phyloP scores from a whole-genome alignment of 2,888 invertebrate species.

The Papilio demoleus region DNA sequence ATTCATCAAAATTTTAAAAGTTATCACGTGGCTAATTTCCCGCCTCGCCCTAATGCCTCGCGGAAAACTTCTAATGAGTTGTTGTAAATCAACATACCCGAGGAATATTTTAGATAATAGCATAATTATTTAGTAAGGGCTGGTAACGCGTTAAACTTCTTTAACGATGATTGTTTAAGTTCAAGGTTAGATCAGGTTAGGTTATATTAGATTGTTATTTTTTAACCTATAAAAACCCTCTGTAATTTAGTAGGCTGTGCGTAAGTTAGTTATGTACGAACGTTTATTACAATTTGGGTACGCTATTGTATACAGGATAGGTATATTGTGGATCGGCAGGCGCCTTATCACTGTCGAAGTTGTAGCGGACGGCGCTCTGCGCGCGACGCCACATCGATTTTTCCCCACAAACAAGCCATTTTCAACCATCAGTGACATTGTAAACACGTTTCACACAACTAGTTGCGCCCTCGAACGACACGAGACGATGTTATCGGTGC shows the following conservation, averaged over 20 bases:
- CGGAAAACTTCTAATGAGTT: background rate
- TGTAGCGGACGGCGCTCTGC: slow-evolving; percentile 60
- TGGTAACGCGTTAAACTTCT: background rate
- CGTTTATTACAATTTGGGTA: slow-evolving; percentile 18
- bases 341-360: slow-evolving; percentile 66
- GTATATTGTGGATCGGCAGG: slow-evolving; percentile 46
- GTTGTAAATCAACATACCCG: background rate
- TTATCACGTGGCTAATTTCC: background rate
- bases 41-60: background rate
- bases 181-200: background rate
- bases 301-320: slow-evolving; percentile 50
- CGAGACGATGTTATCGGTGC: slow-evolving; percentile 50
- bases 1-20: slow-evolving; percentile 4
- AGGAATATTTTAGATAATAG: background rate
- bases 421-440: slow-evolving; percentile 69
- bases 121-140: background rate
- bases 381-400: slow-evolving; percentile 79
- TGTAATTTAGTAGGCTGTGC: background rate
- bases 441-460: slow-evolving; percentile 69
- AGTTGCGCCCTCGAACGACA: slow-evolving; percentile 50
- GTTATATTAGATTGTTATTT: background rate
- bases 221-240: background rate
- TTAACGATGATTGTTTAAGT: background rate
- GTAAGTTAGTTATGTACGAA: background rate
- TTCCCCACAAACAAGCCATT: slow-evolving; percentile 76